Conservation (phyloP, 2,888 invertebrate genomes). For the Fragum sueziense region DNA sequence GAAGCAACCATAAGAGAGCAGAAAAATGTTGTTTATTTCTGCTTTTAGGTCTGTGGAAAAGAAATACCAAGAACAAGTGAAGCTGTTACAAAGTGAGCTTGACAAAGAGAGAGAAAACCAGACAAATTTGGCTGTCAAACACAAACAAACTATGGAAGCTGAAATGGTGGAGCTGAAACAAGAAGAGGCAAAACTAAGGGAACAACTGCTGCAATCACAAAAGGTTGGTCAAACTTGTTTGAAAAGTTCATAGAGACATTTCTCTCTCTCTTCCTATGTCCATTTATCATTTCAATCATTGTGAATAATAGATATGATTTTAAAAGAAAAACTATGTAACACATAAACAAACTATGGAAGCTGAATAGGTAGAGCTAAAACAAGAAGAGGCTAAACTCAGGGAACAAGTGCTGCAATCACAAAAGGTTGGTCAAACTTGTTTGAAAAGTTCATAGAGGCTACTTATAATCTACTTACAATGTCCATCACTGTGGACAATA, state of each 20-base stretch:
- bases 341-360: slow-evolving; percentile 84
- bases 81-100: slow-evolving; percentile 88
- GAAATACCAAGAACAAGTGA: slow-evolving; percentile 89
- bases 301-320: too few relatives aligned
- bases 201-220: slow-evolving; percentile 82
- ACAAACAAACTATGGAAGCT: slow-evolving; percentile 84
- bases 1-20: too few relatives aligned
- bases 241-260: too few relatives aligned
- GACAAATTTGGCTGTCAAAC: slow-evolving; percentile 84
- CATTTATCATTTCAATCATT: too few relatives aligned
- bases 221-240: background rate
- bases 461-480: too few relatives aligned
- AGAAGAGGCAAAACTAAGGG: slow-evolving; percentile 87
- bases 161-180: slow-evolving; percentile 87
- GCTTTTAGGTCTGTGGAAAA: slow-evolving; percentile 87
- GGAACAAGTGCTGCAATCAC: slow-evolving; percentile 83
- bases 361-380: slow-evolving; percentile 86
- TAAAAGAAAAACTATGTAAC: too few relatives aligned
- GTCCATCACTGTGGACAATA: too few relatives aligned
- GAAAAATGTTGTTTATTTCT: too few relatives aligned
- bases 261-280: too few relatives aligned
- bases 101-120: slow-evolving; percentile 90
- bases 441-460: too few relatives aligned
- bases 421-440: background rate
- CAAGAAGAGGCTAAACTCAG: slow-evolving; percentile 88